Conservation (phyloP, 2,113 vertebrate species). For the Bos indicus region DNA sequence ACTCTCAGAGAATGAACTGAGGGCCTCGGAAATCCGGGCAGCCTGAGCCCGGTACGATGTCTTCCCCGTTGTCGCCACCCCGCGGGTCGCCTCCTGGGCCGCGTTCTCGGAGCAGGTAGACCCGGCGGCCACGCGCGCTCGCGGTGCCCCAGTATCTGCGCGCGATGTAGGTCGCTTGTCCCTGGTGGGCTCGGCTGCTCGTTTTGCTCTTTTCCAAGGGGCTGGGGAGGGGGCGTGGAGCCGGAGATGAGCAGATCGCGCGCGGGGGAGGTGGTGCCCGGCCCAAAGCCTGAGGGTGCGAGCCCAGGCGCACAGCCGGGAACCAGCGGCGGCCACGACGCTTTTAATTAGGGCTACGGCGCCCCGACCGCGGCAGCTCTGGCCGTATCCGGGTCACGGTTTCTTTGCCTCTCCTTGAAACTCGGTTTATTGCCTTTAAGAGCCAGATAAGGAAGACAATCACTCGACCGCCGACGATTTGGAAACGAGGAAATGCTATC, state of each 20-base stretch:
- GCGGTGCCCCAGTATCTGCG: constrained; percentile 63
- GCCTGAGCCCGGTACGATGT: background rate
- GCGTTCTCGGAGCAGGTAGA: background rate
- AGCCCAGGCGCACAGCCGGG: constrained; percentile 65
- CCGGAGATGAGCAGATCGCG: background rate
- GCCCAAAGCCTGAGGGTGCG: constrained; percentile 37
- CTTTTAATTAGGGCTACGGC: constrained; percentile 77
- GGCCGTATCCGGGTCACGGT: constrained; percentile 75
- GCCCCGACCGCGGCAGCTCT: constrained; percentile 77
- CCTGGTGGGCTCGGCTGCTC: constrained; percentile 58
- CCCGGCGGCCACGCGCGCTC: constrained; percentile 35
- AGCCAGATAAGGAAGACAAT: constrained; percentile 86
- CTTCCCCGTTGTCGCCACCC: background rate
- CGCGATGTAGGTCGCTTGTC: constrained; percentile 72
- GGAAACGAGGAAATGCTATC: constrained; percentile 89
- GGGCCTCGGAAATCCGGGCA: background rate
- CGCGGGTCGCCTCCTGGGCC: background rate
- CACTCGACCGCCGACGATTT: constrained; percentile 89
- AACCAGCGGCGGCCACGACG: constrained; percentile 66
- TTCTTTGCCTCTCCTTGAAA: constrained; percentile 80
- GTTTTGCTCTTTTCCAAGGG: constrained; percentile 33
- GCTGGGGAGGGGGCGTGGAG: constrained; percentile 18
- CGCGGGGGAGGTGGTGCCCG: background rate
- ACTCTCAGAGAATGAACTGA: background rate
- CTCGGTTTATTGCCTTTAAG: constrained; percentile 85